A percentile compares a stretch with the other conserved stretches of the same genome.
Evolutionary conservation across 2,797 vertebrate genomes (phyloP).

Genomic region (Paguma larvata): DNA sequence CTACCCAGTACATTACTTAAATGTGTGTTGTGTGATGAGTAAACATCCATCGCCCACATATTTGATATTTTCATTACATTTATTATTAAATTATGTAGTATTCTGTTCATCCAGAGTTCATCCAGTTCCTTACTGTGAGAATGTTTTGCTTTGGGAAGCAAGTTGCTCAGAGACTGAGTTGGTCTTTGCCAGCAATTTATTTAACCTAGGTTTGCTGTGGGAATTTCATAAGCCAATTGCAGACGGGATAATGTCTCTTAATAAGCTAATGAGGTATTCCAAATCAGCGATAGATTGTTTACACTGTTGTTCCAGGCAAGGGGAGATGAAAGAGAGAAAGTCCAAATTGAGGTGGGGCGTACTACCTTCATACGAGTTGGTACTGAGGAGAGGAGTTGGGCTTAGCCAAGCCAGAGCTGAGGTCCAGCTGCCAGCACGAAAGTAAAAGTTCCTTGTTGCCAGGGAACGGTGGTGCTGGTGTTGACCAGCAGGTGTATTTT

Average conservation of each 20-base stretch:
- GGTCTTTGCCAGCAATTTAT: neutral
- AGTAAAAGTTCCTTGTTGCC: neutral
- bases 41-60: neutral
- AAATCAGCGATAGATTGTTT: neutral
- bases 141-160: neutral
- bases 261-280: neutral
- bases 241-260: neutral
- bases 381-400: neutral
- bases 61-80: constrained; percentile 17
- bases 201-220: neutral
- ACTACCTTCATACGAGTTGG: neutral
- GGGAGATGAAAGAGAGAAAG: neutral
- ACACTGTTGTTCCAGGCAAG: neutral
- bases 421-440: neutral
- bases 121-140: neutral
- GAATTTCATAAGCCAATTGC: neutral
- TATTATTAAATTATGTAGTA: neutral
- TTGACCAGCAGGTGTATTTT: neutral
- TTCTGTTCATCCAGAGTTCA: neutral
- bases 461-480: neutral
- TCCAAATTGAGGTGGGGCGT: neutral
- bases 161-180: neutral
- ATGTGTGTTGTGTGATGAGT: neutral
- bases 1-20: neutral
- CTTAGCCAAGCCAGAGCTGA: neutral